Conservation (phyloP, 2,888 invertebrate species). For the Drosophila subquinaria region DNA sequence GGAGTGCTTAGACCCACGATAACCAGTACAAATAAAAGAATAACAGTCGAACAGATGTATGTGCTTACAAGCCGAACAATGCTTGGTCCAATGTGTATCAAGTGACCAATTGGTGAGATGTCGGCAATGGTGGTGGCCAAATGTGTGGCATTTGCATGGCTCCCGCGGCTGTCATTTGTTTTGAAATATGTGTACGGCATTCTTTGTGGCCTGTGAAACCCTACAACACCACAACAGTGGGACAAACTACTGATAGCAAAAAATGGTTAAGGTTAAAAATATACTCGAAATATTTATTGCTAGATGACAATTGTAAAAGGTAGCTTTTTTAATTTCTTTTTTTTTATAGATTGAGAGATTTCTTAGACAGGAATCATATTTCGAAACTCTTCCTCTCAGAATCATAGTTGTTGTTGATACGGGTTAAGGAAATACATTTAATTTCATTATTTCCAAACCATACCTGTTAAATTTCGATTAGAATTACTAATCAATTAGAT, state of each 20-base stretch:
- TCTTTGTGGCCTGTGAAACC: slow-evolving; percentile 56
- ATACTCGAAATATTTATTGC: too few species aligned
- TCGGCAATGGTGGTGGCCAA: slow-evolving; percentile 42
- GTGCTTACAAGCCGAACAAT: slow-evolving; percentile 33
- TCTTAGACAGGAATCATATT: too few species aligned
- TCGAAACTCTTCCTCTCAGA: too few species aligned
- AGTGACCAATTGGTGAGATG: slow-evolving; percentile 71
- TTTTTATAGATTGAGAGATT: too few species aligned
- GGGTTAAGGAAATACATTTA: too few species aligned
- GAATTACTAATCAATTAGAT: too few species aligned
- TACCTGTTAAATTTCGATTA: too few species aligned
- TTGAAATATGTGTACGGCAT: slow-evolving; percentile 48
- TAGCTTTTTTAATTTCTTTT: too few species aligned
- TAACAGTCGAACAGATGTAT: slow-evolving; percentile 19
- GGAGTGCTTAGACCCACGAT: slow-evolving; percentile 35
- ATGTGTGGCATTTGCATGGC: slow-evolving; percentile 68
- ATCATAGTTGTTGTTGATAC: too few species aligned
- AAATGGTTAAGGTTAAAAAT: neutral
- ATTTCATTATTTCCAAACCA: too few species aligned
- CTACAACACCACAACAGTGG: slow-evolving; percentile 57
- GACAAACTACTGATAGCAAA: neutral
- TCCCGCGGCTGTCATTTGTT: slow-evolving; percentile 75
- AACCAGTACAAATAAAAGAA: slow-evolving; percentile 23
- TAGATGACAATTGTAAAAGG: too few species aligned
- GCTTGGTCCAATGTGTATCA: slow-evolving; percentile 63